Percentiles rank a stretch among this genome's conserved stretches.
These are phyloP conservation scores for Acridotheres tristis DNA, from an alignment of 2,797 vertebrate species.

Conservation along the genomic window DNA sequence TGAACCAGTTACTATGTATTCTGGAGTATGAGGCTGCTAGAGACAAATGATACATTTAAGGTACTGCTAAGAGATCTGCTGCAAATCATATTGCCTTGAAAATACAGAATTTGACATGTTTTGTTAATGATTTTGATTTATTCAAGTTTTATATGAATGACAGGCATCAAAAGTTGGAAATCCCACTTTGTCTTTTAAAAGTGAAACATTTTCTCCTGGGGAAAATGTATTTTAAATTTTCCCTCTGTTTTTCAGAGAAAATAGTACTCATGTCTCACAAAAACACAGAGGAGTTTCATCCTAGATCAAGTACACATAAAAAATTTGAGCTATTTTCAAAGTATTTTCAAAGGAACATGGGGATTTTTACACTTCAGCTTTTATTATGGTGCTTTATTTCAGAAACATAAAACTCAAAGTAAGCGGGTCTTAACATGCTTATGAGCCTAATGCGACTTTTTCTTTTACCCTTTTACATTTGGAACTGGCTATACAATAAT, in stretches of 20 bases:
- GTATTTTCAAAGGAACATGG: background rate
- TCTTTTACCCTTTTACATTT: slow-evolving; percentile 13
- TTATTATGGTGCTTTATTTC: background rate
- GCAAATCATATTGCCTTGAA: background rate
- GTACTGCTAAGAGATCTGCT: background rate
- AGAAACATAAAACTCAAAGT: background rate
- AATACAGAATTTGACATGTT: background rate
- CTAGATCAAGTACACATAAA: background rate
- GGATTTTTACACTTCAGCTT: background rate
- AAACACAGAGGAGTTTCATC: background rate
- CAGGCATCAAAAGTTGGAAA: background rate
- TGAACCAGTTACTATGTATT: background rate
- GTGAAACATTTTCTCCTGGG: background rate
- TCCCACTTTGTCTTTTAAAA: background rate
- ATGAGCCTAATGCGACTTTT: background rate
- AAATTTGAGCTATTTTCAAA: background rate
- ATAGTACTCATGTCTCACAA: background rate
- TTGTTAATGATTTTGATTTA: background rate
- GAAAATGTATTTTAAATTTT: background rate
- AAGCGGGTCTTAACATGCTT: background rate
- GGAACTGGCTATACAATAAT: background rate
- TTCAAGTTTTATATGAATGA: background rate
- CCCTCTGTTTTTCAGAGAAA: background rate
- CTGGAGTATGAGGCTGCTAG: background rate
- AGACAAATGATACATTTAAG: background rate